Conservation (phyloP, 1,140 invertebrate genomes). For the Parapsyche elsis region DNA sequence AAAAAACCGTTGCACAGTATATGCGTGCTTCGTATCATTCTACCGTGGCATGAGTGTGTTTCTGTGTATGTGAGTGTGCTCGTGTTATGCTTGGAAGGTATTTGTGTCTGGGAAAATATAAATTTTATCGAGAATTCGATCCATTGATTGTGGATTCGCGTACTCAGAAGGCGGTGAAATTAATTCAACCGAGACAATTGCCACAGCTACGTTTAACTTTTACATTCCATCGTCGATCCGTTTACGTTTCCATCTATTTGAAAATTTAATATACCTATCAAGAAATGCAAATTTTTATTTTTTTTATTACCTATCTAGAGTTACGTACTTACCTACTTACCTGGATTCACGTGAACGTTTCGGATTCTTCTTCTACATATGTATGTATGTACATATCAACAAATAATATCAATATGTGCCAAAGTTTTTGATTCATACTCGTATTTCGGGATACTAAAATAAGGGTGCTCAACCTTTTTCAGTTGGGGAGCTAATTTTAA, state of each 20-base stretch:
- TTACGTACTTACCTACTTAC: no score
- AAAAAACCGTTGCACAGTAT: neutral
- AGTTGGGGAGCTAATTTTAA: no score
- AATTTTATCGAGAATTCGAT: constrained; percentile 35
- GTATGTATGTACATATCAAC: no score
- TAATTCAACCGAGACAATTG: constrained; percentile 20
- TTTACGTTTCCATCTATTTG: neutral
- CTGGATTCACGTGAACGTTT: no score
- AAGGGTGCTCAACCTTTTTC: no score
- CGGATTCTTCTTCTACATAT: no score
- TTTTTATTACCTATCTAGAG: no score
- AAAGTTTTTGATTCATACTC: no score
- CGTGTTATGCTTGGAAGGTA: constrained; percentile 31
- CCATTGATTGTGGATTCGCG: neutral
- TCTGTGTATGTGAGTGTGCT: neutral
- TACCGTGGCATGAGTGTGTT: neutral
- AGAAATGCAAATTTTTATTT: neutral
- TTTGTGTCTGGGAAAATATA: constrained; percentile 38
- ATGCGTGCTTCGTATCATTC: constrained; percentile 17
- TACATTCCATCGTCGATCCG: constrained; percentile 5
- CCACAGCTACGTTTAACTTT: neutral
- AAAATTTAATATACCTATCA: no score
- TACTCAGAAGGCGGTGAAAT: neutral
- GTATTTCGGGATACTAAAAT: no score
- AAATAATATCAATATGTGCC: no score